These are phyloP conservation scores for Poeciliopsis prolifica DNA, from an alignment of 2,113 vertebrate species.

Conservation along the genomic window DNA sequence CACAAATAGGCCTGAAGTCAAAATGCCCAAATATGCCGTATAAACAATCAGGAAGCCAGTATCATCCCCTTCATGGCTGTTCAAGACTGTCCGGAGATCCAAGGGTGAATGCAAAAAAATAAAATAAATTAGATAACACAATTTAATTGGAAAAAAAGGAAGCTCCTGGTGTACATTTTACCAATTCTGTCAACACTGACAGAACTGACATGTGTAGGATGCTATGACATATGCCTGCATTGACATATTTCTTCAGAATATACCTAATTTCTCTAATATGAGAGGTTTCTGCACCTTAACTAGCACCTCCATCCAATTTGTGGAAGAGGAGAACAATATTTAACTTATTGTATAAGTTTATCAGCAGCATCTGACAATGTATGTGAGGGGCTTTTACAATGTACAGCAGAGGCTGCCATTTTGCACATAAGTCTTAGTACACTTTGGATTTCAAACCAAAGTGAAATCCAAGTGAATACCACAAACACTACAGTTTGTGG, in stretches of 20 bases:
- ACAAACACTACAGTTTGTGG: too few relatives aligned
- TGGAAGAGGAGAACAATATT: not conserved
- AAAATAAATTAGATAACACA: too few relatives aligned
- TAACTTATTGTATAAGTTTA: not conserved
- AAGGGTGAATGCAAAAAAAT: not conserved
- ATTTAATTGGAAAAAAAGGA: not conserved
- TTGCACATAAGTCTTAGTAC: not conserved
- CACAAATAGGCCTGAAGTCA: not conserved
- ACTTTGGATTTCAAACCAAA: not conserved
- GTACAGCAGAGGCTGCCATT: not conserved
- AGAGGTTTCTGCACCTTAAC: not conserved
- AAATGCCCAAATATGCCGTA: not conserved
- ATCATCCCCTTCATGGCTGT: not conserved
- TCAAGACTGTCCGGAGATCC: not conserved
- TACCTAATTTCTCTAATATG: not conserved
- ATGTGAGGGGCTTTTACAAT: not conserved
- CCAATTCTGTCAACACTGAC: too few relatives aligned
- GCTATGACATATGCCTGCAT: not conserved
- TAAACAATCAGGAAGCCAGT: not conserved
- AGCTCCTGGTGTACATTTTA: not conserved
- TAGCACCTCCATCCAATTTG: not conserved
- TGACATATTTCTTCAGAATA: not conserved
- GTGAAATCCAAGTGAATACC: too few relatives aligned
- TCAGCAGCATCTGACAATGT: not conserved
- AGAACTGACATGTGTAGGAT: not conserved